Percentiles rank a stretch among this genome's conserved stretches.
Conservation (phyloP, 2,113 vertebrate genomes). For the Blennius ocellaris region DNA sequence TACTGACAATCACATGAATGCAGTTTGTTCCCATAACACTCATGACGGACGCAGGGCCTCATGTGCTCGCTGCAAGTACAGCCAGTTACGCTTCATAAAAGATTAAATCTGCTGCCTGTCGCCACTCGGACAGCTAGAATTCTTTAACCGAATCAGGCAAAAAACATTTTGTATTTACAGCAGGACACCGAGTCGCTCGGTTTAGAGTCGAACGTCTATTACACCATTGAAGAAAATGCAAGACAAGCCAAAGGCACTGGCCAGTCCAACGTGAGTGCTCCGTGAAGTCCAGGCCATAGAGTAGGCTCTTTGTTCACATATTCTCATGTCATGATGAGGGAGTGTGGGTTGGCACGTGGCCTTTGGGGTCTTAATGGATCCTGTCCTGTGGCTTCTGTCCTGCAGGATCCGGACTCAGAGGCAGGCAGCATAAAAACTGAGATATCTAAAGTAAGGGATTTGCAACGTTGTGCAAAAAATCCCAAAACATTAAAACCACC, state of each 20-base stretch:
- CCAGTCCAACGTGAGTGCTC: constrained; percentile 58
- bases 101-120: background rate
- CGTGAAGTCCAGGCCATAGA: constrained; percentile 4
- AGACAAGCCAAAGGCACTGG: constrained; percentile 42
- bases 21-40: constrained; percentile 5
- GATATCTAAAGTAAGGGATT: constrained; percentile 25
- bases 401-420: constrained; percentile 71
- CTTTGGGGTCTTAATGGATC: background rate
- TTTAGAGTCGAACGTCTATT: constrained; percentile 58
- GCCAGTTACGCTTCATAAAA: constrained; percentile 8
- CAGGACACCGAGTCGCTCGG: constrained; percentile 49
- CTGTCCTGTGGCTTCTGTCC: constrained; percentile 2
- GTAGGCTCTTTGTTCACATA: background rate
- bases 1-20: constrained; percentile 4
- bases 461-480: too few species aligned
- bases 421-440: constrained; percentile 47
- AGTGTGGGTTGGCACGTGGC: background rate
- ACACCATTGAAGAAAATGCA: constrained; percentile 53
- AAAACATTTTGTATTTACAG: constrained; percentile 62
- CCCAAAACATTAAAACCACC: background rate
- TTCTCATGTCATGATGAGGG: background rate
- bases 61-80: background rate
- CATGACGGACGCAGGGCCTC: background rate
- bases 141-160: constrained; percentile 45
- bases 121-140: constrained; percentile 16